A percentile compares a stretch with the other conserved stretches of the same genome.
Conservation (phyloP, 1,140 invertebrate genomes). For the Plodia interpunctella region DNA sequence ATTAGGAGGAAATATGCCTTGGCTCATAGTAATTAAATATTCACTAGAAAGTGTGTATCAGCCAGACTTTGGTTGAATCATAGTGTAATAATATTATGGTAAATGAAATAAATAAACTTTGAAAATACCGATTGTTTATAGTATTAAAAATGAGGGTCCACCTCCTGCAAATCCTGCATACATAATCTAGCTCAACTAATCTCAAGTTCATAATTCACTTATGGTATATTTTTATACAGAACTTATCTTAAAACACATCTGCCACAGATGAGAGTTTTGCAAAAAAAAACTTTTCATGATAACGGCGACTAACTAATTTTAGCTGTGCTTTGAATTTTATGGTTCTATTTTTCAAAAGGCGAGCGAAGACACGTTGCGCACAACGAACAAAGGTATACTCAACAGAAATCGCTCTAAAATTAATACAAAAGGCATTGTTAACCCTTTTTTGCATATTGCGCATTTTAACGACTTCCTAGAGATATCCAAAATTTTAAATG, state of each 20-base stretch:
- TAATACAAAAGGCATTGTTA: conserved; percentile 17
- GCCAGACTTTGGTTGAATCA: no score
- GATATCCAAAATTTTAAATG: conserved; percentile 31
- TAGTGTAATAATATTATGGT: no score
- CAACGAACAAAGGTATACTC: conserved; percentile 23
- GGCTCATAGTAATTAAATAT: no score
- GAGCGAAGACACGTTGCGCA: conserved; percentile 6
- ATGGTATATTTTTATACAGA: conserved; percentile 22
- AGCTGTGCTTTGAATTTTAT: conserved; percentile 9
- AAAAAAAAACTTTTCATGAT: neutral
- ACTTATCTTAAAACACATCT: conserved; percentile 20
- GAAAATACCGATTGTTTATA: no score
- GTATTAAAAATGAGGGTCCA: no score
- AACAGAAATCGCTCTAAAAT: conserved; percentile 24
- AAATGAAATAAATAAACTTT: no score
- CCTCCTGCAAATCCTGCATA: no score
- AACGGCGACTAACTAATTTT: neutral
- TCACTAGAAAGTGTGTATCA: no score
- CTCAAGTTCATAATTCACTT: neutral
- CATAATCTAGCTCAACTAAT: conserved; percentile 12
- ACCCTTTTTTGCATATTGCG: conserved; percentile 74
- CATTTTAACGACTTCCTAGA: conserved; percentile 56
- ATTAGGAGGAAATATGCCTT: no score
- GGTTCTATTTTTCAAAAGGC: neutral
- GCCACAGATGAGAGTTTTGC: neutral